Evolutionary conservation across 2,888 invertebrate genomes (phyloP), one percentile per base, ranked within the genome.

Genomic region (Campoplex capitator): DNA sequence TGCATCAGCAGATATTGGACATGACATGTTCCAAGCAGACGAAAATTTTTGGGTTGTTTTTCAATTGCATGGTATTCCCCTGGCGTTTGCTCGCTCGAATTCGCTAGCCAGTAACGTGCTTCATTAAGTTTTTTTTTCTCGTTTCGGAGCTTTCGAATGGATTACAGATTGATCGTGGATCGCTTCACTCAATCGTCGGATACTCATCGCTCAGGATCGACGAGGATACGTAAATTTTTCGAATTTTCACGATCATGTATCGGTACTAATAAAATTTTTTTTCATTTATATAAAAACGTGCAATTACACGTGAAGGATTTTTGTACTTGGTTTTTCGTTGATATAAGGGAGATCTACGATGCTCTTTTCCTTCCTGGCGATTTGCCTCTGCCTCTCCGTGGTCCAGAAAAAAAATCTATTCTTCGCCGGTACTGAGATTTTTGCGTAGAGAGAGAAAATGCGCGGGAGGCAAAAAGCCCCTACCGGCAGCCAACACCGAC

Each of bases 391-490:
- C 56, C n/a, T 6, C 32, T 48, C 71, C 16, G 38, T 71, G 8
- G 45, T 48, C 38, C 38, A 62, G 38, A 16, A 45, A 76, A 45
- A 76, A 38, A 28, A 45, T 67, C 28, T 48, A 54, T 48, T 67
- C 58, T 81, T 70, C 68, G 9, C 23, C 23, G 35, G 45, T 23
- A 16, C 23, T n/a, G 38, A 77, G 84, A 84, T 81, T 84, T 80
- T 83, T 56, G 23, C 54, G 16, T 32, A 71, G 23, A 23, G 35
- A 77, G 13, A 54, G 45, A 67, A 58, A 58, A 58, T 28, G 28
- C 28, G 18, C 54, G 13, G 9, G 51, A 42, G 65, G 51, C 9
- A 71, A 65, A 73, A 76, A 45, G 7, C 23, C n/a, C 38, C n/a
- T 8, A 70, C 38, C 65, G 62, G 62, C 35, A 51, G 75, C 35